Conservation (phyloP, 2,888 invertebrate species). For the Monochamus alternatus region DNA sequence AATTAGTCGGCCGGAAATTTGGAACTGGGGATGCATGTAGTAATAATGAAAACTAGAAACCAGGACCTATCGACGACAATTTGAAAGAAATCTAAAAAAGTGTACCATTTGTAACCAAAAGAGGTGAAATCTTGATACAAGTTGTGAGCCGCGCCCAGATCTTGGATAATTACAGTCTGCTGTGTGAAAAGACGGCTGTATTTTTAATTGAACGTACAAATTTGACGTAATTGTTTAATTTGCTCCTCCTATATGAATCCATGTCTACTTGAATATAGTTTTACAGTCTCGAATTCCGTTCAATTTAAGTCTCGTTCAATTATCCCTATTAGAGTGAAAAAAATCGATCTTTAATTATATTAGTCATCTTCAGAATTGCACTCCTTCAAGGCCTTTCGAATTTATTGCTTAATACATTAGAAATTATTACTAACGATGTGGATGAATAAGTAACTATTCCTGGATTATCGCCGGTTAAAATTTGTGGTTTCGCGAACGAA, state of each 20-base stretch:
- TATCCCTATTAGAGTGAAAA: not conserved
- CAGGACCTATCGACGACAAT: too few relatives aligned
- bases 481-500: too few relatives aligned
- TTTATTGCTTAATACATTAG: not conserved
- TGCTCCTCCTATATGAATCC: not conserved
- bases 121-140: not conserved
- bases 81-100: too few relatives aligned
- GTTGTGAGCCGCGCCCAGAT: not conserved
- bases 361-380: constrained; percentile 9
- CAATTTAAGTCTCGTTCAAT: not conserved
- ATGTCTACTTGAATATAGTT: not conserved
- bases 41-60: not conserved
- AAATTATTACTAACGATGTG: not conserved
- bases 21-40: not conserved
- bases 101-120: too few relatives aligned
- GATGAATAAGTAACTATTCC: not conserved
- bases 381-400: not conserved
- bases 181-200: not conserved
- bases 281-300: constrained; percentile 1
- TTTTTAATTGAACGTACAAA: constrained; percentile 21
- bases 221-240: constrained; percentile 15
- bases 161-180: not conserved
- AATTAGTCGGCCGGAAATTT: not conserved
- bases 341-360: constrained; percentile 26
- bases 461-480: too few relatives aligned